Conservation (phyloP, 2,888 invertebrate species). For the Eupithecia exiguata region DNA sequence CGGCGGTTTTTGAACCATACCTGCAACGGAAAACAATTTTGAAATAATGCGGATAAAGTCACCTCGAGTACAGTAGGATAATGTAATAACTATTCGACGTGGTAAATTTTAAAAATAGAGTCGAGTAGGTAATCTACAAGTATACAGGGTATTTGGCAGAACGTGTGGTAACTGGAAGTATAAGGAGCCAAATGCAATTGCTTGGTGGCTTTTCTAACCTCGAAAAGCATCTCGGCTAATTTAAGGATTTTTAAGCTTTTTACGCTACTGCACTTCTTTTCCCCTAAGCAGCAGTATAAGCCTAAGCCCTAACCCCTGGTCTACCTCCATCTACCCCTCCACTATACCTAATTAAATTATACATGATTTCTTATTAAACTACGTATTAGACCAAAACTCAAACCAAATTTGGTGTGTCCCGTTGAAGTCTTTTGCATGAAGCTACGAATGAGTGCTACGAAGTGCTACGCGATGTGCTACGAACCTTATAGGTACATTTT, state of each 20-base stretch:
- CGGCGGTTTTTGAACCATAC: constrained; percentile 98
- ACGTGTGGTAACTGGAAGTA: too few relatives aligned
- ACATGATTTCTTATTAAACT: neutral
- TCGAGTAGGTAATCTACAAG: too few relatives aligned
- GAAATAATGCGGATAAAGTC: neutral
- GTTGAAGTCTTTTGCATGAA: constrained; percentile 20
- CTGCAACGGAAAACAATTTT: constrained; percentile 78
- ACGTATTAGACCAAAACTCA: neutral
- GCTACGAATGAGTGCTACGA: neutral
- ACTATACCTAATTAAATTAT: neutral
- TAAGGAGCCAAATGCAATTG: too few relatives aligned
- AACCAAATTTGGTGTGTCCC: constrained; percentile 2
- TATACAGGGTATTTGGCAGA: too few relatives aligned
- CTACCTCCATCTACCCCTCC: neutral
- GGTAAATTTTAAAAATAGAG: neutral
- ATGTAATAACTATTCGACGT: neutral
- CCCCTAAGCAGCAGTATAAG: too few relatives aligned
- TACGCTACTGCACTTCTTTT: too few relatives aligned
- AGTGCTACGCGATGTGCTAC: constrained; percentile 7
- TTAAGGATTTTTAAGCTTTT: too few relatives aligned
- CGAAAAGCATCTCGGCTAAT: too few relatives aligned
- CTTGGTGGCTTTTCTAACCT: too few relatives aligned
- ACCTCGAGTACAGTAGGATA: neutral
- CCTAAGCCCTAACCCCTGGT: neutral
- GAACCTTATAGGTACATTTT: neutral